These are phyloP conservation scores for Pseudobourletiella spinata DNA, from an alignment of 1,140 invertebrate species.

Conservation along the genomic window DNA sequence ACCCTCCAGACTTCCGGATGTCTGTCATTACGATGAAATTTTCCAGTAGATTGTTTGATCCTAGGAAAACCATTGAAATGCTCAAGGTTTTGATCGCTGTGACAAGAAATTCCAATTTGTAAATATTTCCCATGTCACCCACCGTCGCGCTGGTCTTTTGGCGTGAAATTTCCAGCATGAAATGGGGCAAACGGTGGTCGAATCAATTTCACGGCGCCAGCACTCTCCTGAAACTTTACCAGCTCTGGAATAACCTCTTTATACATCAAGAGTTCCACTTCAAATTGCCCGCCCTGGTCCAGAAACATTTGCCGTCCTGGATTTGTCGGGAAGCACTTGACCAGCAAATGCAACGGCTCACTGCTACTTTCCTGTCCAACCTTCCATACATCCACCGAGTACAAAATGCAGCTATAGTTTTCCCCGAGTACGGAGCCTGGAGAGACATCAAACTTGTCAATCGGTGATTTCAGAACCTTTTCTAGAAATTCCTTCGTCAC, in stretches of 20 bases:
- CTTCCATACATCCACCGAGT: not conserved
- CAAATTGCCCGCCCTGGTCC: not conserved
- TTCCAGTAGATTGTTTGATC: not conserved
- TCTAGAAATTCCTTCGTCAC: not conserved
- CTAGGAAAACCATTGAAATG: not conserved
- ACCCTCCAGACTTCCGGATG: slow-evolving; percentile 16
- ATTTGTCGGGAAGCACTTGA: not conserved
- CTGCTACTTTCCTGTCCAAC: not conserved
- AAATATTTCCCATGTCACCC: not conserved
- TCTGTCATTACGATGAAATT: slow-evolving; percentile 6
- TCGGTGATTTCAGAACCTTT: not conserved
- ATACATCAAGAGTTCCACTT: not conserved
- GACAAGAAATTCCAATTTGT: not conserved
- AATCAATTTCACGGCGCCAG: not conserved
- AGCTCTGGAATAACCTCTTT: not conserved
- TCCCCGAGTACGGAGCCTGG: not conserved
- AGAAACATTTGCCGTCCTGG: not conserved
- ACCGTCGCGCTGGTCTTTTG: not conserved
- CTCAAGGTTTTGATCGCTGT: not conserved
- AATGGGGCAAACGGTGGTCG: not conserved
- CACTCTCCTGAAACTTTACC: not conserved
- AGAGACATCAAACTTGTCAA: not conserved
- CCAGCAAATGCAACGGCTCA: not conserved
- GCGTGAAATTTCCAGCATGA: not conserved
- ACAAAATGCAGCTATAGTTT: not conserved